Evolutionary conservation across 2,797 vertebrate genomes (phyloP).

Genomic region (Acipenser oxyrinchus): DNA sequence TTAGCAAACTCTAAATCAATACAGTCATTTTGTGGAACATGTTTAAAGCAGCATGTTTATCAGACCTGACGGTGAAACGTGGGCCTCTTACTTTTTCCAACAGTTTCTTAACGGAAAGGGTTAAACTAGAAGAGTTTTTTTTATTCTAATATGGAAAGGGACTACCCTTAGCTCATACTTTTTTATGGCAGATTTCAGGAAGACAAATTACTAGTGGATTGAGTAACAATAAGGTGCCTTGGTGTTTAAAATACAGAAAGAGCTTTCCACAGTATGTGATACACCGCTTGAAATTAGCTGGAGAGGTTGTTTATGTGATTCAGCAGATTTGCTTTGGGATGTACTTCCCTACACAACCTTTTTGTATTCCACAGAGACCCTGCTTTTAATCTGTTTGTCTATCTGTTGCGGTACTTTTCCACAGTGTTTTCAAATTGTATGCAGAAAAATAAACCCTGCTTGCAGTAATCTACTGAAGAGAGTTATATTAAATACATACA

Average conservation of each 20-base stretch:
- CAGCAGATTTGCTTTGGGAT: background rate
- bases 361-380: background rate
- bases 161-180: background rate
- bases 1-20: background rate
- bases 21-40: no score
- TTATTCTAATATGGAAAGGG: no score
- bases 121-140: no score
- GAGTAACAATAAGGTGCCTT: background rate
- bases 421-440: background rate
- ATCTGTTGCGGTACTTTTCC: background rate
- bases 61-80: no score
- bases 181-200: background rate
- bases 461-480: no score
- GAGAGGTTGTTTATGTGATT: background rate
- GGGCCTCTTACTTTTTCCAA: no score
- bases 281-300: background rate
- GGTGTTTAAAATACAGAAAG: slow-evolving; percentile 13
- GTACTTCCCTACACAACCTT: background rate
- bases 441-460: no score
- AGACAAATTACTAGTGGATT: background rate
- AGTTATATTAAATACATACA: no score
- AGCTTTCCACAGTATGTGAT: background rate
- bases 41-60: no score
- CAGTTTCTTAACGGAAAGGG: no score
- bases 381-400: slow-evolving; percentile 7